Evolutionary conservation across 35 echinoderm and acorn worm species (phyloP), one percentile per base, ranked within the genome.

Genomic region (Acanthaster planci): DNA sequence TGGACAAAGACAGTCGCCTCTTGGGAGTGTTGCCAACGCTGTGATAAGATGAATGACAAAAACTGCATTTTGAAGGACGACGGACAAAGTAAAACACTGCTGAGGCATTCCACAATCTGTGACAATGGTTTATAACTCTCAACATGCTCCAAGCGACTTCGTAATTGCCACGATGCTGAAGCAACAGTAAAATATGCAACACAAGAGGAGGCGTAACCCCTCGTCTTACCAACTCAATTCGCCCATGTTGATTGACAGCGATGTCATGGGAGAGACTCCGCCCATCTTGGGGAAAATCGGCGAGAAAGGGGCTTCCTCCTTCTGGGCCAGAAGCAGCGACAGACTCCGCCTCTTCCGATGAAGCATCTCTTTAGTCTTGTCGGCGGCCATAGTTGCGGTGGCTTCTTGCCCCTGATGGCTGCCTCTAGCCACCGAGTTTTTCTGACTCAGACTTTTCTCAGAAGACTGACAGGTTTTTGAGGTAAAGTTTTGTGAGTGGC

Each of bases 1-100:
- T 82, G 51, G 84, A 92, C 16, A 93, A 78, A 17, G 92, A 93
- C 31, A 93, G 53, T 26, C 80, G 83, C 23, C 92, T 84, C 42
- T 83, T 84, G 7, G 92, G 92, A 4, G 92, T 93, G 40, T 38
- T 52, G 40, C 92, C 92, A 38, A 78, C 77, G 76, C 90, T 92
- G 90, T 47, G 42, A 47, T 6, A 47, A 47, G 42, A 47, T 6
- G 42, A 47, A 6, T 47, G 12, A 47, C 14, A 15, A 57, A 15
- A 57, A 15, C 14, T 57, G 14, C 22, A 15, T 22, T 15, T 57
- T 57, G 14, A 57, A 57, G 22, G 14, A 57, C 14, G 14, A 14
- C 14, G 14, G 14, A 57, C 22, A 57, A 15, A 57, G 55, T 15
- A 57, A 15, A 22, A 14, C 22, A 57, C 14, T 57, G 22, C 55